Evolutionary conservation across 2,797 vertebrate species (phyloP), one percentile per base, ranked within the genome.

Genomic region (Melanogrammus aeglefinus): DNA sequence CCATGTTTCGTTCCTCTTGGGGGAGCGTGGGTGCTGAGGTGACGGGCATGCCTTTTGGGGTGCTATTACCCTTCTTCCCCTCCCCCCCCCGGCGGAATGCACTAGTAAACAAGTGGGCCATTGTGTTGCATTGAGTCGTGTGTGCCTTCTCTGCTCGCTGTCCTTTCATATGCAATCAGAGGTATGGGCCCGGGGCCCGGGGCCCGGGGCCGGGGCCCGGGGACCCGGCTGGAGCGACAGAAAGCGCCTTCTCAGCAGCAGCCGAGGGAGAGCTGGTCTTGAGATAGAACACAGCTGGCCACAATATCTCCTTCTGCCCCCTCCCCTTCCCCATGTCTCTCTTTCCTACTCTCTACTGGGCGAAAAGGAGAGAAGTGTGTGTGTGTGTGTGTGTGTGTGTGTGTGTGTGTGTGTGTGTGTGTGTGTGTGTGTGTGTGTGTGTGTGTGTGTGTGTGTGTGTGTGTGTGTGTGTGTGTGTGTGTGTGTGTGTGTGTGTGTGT

Each of bases 51-150:
- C 88, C 91, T 91, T 93, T 94, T 89, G 90, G 88, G 92, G 91
- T 93, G 91, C 92, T 93, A 91, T 93, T 94, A 93, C 92, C 94
- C 92, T n/a, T 9, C 63, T 1, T 10, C 7, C 57, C 63, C n/a
- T 8, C 63, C 63, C 24, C 9, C 24, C 82, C 90, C 89, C 87
- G 47, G 83, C 84, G 92, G 93, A 95, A 95, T 94, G 94, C 92
- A 90, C 91, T 94, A 94, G 95, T 95, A 95, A 97, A 96, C 96
- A 97, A 96, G 94, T 93, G 88, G 86, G 85, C 94, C 94, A 96
- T 96, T 96, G 96, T 96, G 90, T 91, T 78, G 83, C 82, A 78
- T 90, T 82, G 87, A 85, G 89, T 89, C 86, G 84, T 92, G 90
- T 90, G 90, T 89, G 90, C 82, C 90, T 93, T 91, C 86, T 85